These are phyloP conservation scores for Cyphomyrmex costatus DNA, from an alignment of 1,140 invertebrate species.

Conservation along the genomic window DNA sequence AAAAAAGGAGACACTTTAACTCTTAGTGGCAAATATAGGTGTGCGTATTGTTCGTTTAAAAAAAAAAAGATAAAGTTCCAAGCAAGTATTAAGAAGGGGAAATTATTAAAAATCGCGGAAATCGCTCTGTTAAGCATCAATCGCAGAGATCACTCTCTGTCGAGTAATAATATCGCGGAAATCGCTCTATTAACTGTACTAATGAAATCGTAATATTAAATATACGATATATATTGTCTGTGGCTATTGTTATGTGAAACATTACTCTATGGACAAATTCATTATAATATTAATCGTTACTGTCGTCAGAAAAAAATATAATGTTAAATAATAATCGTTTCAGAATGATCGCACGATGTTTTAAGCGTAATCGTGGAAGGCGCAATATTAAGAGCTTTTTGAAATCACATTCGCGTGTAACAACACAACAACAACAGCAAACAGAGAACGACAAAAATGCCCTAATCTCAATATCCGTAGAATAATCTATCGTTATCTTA, in stretches of 20 bases:
- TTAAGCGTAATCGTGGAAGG: conserved; percentile 20
- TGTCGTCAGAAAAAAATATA: conserved; percentile 4
- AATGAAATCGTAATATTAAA: conserved; percentile 64
- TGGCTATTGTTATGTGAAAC: conserved; percentile 68
- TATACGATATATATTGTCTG: conserved; percentile 52
- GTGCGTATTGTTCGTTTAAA: conserved; percentile 42
- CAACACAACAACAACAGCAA: conserved; percentile 13
- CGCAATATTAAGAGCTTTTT: conserved; percentile 7
- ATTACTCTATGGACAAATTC: conserved; percentile 53
- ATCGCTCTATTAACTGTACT: conserved; percentile 61
- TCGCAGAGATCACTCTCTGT: conserved; percentile 68
- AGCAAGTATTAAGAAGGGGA: conserved; percentile 23
- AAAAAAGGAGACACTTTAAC: conserved; percentile 38
- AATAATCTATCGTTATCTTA: conserved; percentile 54
- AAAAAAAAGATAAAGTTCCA: not conserved
- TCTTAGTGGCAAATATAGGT: conserved; percentile 51
- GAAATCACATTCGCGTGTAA: conserved; percentile 20
- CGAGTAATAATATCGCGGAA: conserved; percentile 65
- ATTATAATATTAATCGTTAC: conserved; percentile 56
- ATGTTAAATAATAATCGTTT: conserved; percentile 36
- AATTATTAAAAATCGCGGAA: conserved; percentile 51
- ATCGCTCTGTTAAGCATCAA: conserved; percentile 58
- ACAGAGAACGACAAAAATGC: not conserved
- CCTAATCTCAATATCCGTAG: conserved; percentile 54
- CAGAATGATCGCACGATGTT: conserved; percentile 26